These are phyloP conservation scores for Cephalopachus bancanus DNA, from an alignment of 2,797 vertebrate genomes.

Conservation along the genomic window DNA sequence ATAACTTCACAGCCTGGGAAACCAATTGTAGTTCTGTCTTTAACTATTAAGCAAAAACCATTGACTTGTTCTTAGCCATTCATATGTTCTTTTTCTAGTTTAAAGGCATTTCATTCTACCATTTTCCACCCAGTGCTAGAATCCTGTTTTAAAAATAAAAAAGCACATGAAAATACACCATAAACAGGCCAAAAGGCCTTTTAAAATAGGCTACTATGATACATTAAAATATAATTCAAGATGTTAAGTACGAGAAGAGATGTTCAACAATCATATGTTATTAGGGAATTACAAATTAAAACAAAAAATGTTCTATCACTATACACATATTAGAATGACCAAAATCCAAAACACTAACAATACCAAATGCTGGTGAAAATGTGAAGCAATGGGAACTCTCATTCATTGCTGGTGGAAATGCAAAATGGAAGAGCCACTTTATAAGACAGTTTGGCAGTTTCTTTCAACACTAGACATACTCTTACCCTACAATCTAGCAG, in stretches of 20 bases:
- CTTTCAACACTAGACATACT: constrained; percentile 42
- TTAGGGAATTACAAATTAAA: too few relatives aligned
- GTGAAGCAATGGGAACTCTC: constrained; percentile 8
- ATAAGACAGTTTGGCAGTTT: constrained; percentile 8
- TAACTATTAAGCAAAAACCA: constrained; percentile 42
- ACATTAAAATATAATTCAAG: constrained; percentile 60
- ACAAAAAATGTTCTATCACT: too few relatives aligned
- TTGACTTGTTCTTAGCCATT: constrained; percentile 27
- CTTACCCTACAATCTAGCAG: constrained; percentile 19
- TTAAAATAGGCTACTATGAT: constrained; percentile 43
- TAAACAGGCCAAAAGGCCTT: constrained; percentile 34
- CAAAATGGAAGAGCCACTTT: constrained; percentile 28
- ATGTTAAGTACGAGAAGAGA: not conserved
- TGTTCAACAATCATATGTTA: not conserved
- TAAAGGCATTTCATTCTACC: constrained; percentile 8
- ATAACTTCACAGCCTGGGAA: constrained; percentile 14
- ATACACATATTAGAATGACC: too few relatives aligned
- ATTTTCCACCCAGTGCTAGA: constrained; percentile 34
- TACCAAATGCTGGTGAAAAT: not conserved
- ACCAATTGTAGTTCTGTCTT: not conserved
- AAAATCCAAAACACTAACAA: constrained; percentile 49
- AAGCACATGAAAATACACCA: constrained; percentile 32
- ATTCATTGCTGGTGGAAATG: not conserved
- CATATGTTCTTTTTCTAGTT: constrained; percentile 42
- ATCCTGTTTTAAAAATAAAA: constrained; percentile 60